Evolutionary conservation across 2,113 vertebrate genomes (phyloP), one percentile per base, ranked within the genome.

Genomic region (Sylvia atricapilla): DNA sequence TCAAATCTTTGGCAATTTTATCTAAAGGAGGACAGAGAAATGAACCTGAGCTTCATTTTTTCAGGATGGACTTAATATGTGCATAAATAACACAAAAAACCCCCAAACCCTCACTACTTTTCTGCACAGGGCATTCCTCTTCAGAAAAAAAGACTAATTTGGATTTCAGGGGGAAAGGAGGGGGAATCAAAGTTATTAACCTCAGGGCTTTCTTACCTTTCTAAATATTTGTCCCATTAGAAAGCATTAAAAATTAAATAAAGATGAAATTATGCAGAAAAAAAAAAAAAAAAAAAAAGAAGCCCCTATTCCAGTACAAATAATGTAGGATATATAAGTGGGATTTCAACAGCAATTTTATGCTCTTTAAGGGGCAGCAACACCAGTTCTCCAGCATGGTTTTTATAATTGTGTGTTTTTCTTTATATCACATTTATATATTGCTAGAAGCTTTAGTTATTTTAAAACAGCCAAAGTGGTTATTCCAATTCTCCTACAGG

Each of bases 211-310:
- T 95, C 97, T 97, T 97, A 97, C 96, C 96, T 97, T 97, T 97
- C 96, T 96, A 97, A 96, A 96, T 96, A 97, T 96, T 96, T 97
- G 95, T 97, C 89, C 96, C 94, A 89, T 97, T 97, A 97, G 97
- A 96, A 97, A 96, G 97, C 96, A 97, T 96, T 97, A 96, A 96
- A 94, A 95, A 96, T 97, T 95, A 96, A 97, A 97, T 97, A 96
- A 94, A 96, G 84, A 96, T 96, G 95, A 96, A 97, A 96, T 96
- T 96, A 97, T 96, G 93, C 82, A 96, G 87, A 78, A 96, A 95
- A 93, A 94, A 94, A 94, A 94, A 92, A 91, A 93, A 94, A n/a
- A 90, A 46, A 47, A 49, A 49, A 49, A 49, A 49, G 13, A 49
- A 84, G 30, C 5, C 15, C 15, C 89, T 63, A 69, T 25, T 78